Evolutionary conservation across 2,797 vertebrate species (phyloP).

Genomic region (Darevskia mixta): DNA sequence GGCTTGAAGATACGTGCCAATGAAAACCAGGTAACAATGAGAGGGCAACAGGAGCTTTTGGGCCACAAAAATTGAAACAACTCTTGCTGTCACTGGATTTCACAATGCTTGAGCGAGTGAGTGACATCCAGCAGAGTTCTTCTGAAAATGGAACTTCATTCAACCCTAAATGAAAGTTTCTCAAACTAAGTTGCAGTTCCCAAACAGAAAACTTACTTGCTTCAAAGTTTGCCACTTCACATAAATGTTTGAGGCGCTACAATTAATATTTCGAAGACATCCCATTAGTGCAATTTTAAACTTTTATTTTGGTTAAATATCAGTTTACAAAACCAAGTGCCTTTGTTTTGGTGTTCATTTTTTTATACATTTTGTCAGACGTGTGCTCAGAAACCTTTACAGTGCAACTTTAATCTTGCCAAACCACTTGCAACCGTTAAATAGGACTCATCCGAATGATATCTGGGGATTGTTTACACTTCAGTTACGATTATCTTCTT

Average conservation of each 20-base stretch:
- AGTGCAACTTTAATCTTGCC: conserved; percentile 45
- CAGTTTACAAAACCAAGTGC: conserved; percentile 63
- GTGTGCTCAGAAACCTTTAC: conserved; percentile 37
- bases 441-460: conserved; percentile 39
- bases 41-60: not conserved
- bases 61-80: not conserved
- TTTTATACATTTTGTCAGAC: conserved; percentile 46
- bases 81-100: not conserved
- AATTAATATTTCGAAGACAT: conserved; percentile 6
- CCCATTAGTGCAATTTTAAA: conserved; percentile 61
- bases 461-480: conserved; percentile 21
- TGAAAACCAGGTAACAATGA: not conserved
- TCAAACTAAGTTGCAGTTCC: not conserved
- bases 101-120: not conserved
- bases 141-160: not conserved
- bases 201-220: not conserved
- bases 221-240: not conserved
- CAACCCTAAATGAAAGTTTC: not conserved
- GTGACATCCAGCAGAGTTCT: not conserved
- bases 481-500: conserved; percentile 66
- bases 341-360: conserved; percentile 42
- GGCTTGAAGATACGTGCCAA: not conserved
- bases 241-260: not conserved
- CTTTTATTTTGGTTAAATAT: conserved; percentile 70
- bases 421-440: conserved; percentile 50